These are phyloP conservation scores for Malthinus flaveolus DNA, from an alignment of 2,888 invertebrate species.

Conservation along the genomic window DNA sequence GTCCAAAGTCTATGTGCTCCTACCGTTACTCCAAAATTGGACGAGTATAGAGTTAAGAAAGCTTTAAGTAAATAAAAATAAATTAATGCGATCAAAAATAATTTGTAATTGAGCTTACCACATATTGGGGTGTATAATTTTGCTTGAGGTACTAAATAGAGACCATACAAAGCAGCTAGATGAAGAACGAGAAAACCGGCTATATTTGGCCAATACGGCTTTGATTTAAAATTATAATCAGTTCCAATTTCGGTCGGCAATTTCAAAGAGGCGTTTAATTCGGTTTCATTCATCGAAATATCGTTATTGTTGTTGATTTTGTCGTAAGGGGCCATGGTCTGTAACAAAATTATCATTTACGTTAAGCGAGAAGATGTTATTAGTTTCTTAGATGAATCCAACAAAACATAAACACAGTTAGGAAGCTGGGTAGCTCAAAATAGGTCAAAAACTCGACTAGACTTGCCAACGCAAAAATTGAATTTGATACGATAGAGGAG, in stretches of 20 bases:
- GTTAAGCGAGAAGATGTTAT: no score
- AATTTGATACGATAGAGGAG: no score
- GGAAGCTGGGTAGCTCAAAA: no score
- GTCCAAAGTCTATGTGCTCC: slow-evolving; percentile 82
- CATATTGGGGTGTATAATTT: slow-evolving; percentile 46
- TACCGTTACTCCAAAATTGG: slow-evolving; percentile 70
- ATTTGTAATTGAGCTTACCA: slow-evolving; percentile 47
- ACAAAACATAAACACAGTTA: no score
- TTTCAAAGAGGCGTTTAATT: slow-evolving; percentile 33
- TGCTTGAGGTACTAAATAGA: slow-evolving; percentile 43
- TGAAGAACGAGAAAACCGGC: slow-evolving; percentile 64
- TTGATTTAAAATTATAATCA: slow-evolving; percentile 55
- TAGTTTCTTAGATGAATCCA: no score
- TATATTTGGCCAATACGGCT: slow-evolving; percentile 66
- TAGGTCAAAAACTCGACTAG: no score
- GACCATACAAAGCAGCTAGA: slow-evolving; percentile 57
- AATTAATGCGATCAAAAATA: not conserved
- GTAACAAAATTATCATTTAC: no score
- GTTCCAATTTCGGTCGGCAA: slow-evolving; percentile 56
- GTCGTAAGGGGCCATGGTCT: slow-evolving; percentile 19
- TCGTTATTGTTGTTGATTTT: slow-evolving; percentile 1
- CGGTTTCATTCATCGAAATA: not conserved
- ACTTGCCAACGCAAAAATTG: no score
- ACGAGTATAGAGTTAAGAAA: slow-evolving; percentile 30
- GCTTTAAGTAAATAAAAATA: slow-evolving; percentile 39